These are phyloP conservation scores for Gandaritis pyraliata DNA, from an alignment of 2,888 invertebrate species.

Conservation along the genomic window DNA sequence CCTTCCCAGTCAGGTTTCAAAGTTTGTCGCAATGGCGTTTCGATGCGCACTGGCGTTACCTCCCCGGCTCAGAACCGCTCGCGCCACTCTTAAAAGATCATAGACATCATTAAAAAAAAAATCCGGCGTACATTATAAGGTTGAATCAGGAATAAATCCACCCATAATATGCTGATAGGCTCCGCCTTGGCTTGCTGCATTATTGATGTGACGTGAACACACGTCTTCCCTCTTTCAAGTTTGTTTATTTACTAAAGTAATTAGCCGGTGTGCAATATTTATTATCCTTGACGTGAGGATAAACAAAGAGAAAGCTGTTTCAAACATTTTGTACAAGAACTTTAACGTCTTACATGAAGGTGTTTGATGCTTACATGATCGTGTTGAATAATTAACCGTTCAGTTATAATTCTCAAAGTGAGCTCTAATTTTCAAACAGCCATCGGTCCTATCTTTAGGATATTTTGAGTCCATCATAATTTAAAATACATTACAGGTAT, in stretches of 20 bases:
- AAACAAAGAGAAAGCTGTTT: constrained; percentile 11
- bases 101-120: too few relatives aligned
- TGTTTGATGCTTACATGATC: not conserved
- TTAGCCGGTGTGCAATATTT: constrained; percentile 55
- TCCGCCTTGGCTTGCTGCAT: constrained; percentile 43
- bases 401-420: too few relatives aligned
- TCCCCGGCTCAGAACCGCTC: too few relatives aligned
- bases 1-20: too few relatives aligned
- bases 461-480: too few relatives aligned
- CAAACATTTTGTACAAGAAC: constrained; percentile 1
- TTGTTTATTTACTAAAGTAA: constrained; percentile 51
- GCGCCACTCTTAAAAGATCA: too few relatives aligned
- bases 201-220: constrained; percentile 50
- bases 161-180: constrained; percentile 16
- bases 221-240: constrained; percentile 54
- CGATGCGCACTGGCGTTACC: too few relatives aligned
- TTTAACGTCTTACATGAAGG: not conserved
- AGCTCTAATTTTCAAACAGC: too few relatives aligned
- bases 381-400: too few relatives aligned
- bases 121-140: not conserved
- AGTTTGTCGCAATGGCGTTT: too few relatives aligned
- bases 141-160: constrained; percentile 16
- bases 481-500: too few relatives aligned
- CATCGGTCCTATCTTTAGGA: too few relatives aligned
- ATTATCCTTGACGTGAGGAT: constrained; percentile 33